Base-by-base conservation (phyloP, 30 jellyfish, hydroid and myxozoan genomes). In the Hydractinia echinata region DNA sequence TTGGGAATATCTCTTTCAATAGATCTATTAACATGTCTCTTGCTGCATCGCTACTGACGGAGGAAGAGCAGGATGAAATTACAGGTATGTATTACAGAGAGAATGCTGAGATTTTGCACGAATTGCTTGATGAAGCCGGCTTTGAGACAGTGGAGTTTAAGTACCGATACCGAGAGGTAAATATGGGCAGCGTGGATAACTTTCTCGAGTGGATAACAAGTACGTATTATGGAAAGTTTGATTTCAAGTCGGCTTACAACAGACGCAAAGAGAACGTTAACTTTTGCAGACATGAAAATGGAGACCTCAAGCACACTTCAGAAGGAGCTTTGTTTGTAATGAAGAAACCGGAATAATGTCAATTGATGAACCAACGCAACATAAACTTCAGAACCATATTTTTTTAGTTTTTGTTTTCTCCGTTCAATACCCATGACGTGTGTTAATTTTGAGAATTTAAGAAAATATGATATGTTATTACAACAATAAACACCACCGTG, bases 21-120 rank as follows among this genome's bases (percentile, higher is more conserved):
- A 61, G 76, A 50, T 77, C 91, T 9, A 48, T 64, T 7, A 77
- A 77, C 15, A 54, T 77, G 90, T 30, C 54, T 14, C 14, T 74
- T 4, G 91, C 86, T 8, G 18, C 76, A 18, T 50, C 82, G 11
- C 60, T 83, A 64, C 51, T 83, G 76, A 52, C 86, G 7, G 19
- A 18, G 55, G 86, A 83, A 44, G 86, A 83, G 54, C 89, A 60
- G 50, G 91, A 77, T 21, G 85, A 74, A 19, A 77, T 83, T 16
- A 50, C 16, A 5, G 39, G 69, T 5, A 20, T n/a, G 10, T 80
- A 80, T 53, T 66, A 80, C 64, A 68, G 87, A 19, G 89, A 83
- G 20, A 58, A 73, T 54, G 69, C 71, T 5, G 70, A 18, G 15
- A 77, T 54, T 44, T 58, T 83, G 51, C 61, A 73, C 19, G 71